Base-by-base conservation (phyloP, 2,888 invertebrate genomes). In the Beris chalybata region DNA sequence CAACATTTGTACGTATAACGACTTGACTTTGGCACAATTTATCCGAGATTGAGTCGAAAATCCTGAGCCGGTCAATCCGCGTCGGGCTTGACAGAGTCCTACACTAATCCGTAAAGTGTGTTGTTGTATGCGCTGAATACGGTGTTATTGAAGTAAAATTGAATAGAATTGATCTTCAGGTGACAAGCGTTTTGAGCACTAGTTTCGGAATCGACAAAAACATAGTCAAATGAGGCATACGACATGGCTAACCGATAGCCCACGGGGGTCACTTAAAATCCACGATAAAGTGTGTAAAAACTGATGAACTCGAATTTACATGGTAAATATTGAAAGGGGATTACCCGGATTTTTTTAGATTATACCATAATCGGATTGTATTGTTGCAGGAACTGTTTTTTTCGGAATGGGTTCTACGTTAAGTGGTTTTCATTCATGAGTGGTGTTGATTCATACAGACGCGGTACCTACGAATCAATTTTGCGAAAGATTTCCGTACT, bases 91-190 rank as follows among this genome's bases (percentile, higher is more conserved):
- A 59, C 22, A 9, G 9, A 50, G 52, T 5, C 50, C 22, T 43
- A 52, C 38, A 50, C 61, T 61, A 61, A 61, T 61, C 61, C 61
- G 61, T 29, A 61, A 61, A 61, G 61, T 61, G 61, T 61, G 61
- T 61, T 38, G 38, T 30, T 48, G 29, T 59, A 48, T 22, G 22
- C 22, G 22, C 48, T 59, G 48, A 59, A 48, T 47, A 15, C 48
- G 22, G 9, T 38, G 32, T 29, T 52, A 61, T 61, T 61, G 22
- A 61, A 22, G 61, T 52, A 50, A 61, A 61, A 61, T 50, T 61
- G 50, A 13, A 38, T 50, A 61, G 32, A 50, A 52, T 61, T 38
- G 52, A 61, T 59, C 48, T 50, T n/a, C 29, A 30, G 47, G 52
- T 61, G 61, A 61, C 50, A 61, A 50, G 52, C 61, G 61, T 61